Conservation (phyloP, 1,140 invertebrate species). For the Drosophila quadrilineata region DNA sequence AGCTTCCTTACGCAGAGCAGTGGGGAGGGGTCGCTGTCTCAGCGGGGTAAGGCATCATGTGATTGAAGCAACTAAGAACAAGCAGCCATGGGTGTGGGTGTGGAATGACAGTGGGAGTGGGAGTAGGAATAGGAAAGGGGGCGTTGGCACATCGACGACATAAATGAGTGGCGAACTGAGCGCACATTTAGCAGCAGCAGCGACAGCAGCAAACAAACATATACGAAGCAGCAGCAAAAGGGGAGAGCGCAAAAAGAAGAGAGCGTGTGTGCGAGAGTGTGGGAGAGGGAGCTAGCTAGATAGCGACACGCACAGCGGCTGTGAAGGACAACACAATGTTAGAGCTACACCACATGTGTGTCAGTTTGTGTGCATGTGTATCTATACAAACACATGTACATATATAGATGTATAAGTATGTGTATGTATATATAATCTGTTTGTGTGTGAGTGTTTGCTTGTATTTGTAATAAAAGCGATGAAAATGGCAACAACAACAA, state of each 20-base stretch:
- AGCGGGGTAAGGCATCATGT: constrained; percentile 6
- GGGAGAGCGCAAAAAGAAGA: neutral
- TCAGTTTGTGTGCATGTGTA: no score
- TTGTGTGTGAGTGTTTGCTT: constrained; percentile 29
- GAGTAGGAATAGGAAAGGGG: neutral
- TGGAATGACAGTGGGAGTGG: neutral
- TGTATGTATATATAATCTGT: constrained; percentile 1
- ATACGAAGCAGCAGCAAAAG: constrained; percentile 31
- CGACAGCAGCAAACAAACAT: constrained; percentile 71
- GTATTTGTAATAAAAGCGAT: constrained; percentile 78
- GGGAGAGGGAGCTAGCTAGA: neutral
- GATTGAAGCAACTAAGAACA: neutral
- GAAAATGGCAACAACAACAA: constrained; percentile 77
- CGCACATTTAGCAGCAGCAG: constrained; percentile 77
- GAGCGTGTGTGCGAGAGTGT: neutral
- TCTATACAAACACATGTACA: neutral
- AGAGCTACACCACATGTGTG: constrained; percentile 65
- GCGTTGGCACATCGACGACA: constrained; percentile 72
- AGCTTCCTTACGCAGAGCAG: neutral
- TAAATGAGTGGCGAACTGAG: constrained; percentile 78
- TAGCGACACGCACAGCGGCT: constrained; percentile 50
- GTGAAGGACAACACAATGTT: constrained; percentile 76
- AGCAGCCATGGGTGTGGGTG: no score
- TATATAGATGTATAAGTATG: neutral
- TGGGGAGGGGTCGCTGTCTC: neutral